Evolutionary conservation across 92 coral and sea anemone species (phyloP), one percentile per base, ranked within the genome.

Genomic region (Umimayanthus kanabou): DNA sequence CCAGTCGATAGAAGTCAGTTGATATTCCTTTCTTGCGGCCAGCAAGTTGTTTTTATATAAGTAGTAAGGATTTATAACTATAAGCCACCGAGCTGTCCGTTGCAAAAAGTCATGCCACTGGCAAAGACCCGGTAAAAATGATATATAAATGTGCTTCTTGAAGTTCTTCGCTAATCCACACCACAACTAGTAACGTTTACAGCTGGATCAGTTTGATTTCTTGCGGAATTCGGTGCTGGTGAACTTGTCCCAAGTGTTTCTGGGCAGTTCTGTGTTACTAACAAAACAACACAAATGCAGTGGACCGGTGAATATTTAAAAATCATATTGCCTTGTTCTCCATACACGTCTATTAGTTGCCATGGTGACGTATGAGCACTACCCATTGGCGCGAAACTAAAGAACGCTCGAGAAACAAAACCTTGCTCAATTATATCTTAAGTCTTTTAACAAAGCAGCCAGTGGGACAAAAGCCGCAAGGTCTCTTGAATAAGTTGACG

Each of bases 351-450:
- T 78, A 58, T 26, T 53, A 26, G 84, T 80, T 80, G 71, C 71
- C 58, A 80, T 80, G 22, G 84, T 57, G 84, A 80, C 84, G 25
- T 57, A 5, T 11, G 39, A 29, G 67, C 49, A 16, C 45, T 67
- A 7, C 50, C 69, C 11, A 30, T 49, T 47, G 57, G 2, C 81
- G 22, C 22, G 55, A 42, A 78, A 78, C 57, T 30, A 80, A 80
- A 55, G 83, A 79, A 79, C 37, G 39, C 26, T 79, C 82, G 82
- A 79, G 82, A 78, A 23, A 43, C 50, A 57, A 57, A 20, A 23
- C 69, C 25, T 61, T 20, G 2, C 22, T 61, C 16, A 55, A 61
- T 61, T 61, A 61, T 47, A 57, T 15, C 11, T 57, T 57, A 14
- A 11, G 37, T 33, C 37, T 33, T 33, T 33, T 33, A 55, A 20